A percentile compares a stretch with the other conserved stretches of the same genome.
Evolutionary conservation across 2,888 invertebrate species (phyloP).

Genomic region (Plutella xylostella): DNA sequence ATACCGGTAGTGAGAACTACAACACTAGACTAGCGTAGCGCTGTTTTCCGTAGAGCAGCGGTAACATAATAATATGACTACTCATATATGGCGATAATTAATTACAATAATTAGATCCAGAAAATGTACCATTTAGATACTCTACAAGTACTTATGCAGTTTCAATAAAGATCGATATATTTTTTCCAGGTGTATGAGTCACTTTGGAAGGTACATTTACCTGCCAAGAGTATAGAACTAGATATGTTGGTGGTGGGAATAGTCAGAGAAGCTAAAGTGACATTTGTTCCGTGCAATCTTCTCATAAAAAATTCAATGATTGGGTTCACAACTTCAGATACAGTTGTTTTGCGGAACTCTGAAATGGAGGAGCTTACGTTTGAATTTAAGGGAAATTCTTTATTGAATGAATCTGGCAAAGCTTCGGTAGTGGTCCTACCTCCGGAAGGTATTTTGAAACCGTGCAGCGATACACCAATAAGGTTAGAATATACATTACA

Average conservation of each 20-base stretch:
- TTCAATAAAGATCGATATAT: not conserved
- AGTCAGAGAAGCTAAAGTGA: slow-evolving; percentile 73
- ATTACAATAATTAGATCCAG: too few relatives aligned
- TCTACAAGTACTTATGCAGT: too few relatives aligned
- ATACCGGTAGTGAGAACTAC: too few relatives aligned
- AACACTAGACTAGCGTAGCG: too few relatives aligned
- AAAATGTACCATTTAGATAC: too few relatives aligned
- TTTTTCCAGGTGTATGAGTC: slow-evolving; percentile 66
- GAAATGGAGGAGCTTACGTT: slow-evolving; percentile 64
- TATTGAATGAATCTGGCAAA: slow-evolving; percentile 64
- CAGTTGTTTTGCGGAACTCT: slow-evolving; percentile 61
- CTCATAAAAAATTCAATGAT: slow-evolving; percentile 72
- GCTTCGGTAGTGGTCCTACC: slow-evolving; percentile 64
- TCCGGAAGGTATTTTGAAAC: slow-evolving; percentile 52
- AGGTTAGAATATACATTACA: slow-evolving; percentile 35
- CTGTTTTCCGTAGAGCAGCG: not conserved
- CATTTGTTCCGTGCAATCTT: slow-evolving; percentile 69
- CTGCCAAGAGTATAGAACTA: slow-evolving; percentile 62
- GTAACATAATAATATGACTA: too few relatives aligned
- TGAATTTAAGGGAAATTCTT: slow-evolving; percentile 62
- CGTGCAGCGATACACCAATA: slow-evolving; percentile 57
- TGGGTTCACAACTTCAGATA: slow-evolving; percentile 56
- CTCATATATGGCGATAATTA: too few relatives aligned
- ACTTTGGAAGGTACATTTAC: slow-evolving; percentile 74
- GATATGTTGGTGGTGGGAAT: slow-evolving; percentile 73